These are phyloP conservation scores for human (Homo sapiens) DNA, from an alignment of 2,113 vertebrate species.

Conservation along the genomic window DNA sequence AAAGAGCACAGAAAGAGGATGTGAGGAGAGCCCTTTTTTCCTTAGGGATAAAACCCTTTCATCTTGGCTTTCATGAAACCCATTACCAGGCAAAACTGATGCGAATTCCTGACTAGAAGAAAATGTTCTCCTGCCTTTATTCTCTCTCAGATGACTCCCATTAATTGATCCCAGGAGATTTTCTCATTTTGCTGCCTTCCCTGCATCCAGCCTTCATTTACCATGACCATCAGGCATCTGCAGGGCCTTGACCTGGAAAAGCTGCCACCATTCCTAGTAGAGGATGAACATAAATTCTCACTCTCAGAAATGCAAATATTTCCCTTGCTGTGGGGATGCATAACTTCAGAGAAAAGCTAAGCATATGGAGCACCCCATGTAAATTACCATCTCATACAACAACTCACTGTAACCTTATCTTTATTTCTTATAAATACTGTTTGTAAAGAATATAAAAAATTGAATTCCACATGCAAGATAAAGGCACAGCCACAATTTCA, in stretches of 20 bases:
- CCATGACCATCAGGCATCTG: not conserved
- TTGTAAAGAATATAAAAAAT: slow-evolving; percentile 18
- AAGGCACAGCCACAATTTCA: not conserved
- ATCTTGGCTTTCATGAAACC: slow-evolving; percentile 15
- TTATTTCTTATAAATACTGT: not conserved
- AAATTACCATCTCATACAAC: not conserved
- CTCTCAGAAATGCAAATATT: not conserved
- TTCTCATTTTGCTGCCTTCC: not conserved
- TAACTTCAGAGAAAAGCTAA: not conserved
- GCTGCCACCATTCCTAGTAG: not conserved
- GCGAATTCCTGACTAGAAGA: not conserved
- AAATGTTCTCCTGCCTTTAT: not conserved
- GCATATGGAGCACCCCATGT: not conserved
- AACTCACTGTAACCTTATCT: not conserved
- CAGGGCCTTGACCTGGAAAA: not conserved
- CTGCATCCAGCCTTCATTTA: not conserved
- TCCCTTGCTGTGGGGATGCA: not conserved
- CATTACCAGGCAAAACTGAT: not conserved
- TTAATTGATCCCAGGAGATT: not conserved
- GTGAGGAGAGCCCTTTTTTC: not conserved
- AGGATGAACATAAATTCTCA: not conserved
- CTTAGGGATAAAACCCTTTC: slow-evolving; percentile 8
- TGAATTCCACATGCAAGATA: not conserved
- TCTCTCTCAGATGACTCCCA: not conserved
- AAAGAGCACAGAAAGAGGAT: not conserved